Evolutionary conservation across 2,888 invertebrate species (phyloP).

Genomic region (Chloroclysta siterata): DNA sequence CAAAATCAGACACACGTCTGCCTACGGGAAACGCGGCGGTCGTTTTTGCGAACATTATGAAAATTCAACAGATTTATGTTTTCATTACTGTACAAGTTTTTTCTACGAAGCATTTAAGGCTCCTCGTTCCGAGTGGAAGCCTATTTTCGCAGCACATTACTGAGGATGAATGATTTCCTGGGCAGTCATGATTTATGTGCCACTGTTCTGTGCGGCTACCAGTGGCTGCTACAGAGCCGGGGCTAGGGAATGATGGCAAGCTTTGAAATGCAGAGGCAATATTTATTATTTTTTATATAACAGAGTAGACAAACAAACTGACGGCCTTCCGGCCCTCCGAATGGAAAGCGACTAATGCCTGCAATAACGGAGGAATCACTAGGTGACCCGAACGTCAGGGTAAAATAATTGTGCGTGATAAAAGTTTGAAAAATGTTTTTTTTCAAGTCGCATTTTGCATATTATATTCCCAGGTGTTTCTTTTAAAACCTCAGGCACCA

Average conservation of each 20-base stretch:
- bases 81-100: conserved; percentile 68
- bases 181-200: conserved; percentile 77
- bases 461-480: too few relatives aligned
- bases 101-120: conserved; percentile 59
- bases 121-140: conserved; percentile 72
- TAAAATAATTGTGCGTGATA: too few relatives aligned
- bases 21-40: conserved; percentile 17
- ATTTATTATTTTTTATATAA: too few relatives aligned
- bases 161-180: conserved; percentile 84
- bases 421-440: too few relatives aligned
- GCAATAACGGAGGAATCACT: too few relatives aligned
- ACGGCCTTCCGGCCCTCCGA: too few relatives aligned
- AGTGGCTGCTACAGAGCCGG: conserved; percentile 36
- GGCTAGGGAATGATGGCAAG: conserved; percentile 26
- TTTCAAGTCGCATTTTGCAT: too few relatives aligned
- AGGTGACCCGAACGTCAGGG: too few relatives aligned
- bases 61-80: conserved; percentile 39
- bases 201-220: conserved; percentile 57
- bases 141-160: conserved; percentile 84
- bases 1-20: not conserved
- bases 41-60: conserved; percentile 32
- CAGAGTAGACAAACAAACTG: too few relatives aligned
- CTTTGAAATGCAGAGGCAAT: not conserved
- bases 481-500: too few relatives aligned
- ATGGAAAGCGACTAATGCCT: too few relatives aligned